These are phyloP conservation scores for Rattus rattus DNA, from an alignment of 2,113 vertebrate species.

Conservation along the genomic window DNA sequence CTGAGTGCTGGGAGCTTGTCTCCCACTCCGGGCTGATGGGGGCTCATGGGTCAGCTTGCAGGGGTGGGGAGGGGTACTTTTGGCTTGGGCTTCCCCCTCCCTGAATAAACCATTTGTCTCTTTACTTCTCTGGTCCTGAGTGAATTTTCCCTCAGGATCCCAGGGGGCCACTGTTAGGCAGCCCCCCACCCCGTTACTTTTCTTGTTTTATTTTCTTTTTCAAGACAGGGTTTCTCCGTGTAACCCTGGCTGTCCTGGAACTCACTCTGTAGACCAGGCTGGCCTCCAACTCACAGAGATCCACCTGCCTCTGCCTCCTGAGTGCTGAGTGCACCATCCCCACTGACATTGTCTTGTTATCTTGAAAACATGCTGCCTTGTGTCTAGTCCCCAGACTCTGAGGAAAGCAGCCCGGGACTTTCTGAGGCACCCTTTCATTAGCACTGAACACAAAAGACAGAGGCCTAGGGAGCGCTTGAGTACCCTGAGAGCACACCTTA, in stretches of 20 bases:
- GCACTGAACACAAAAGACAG: not conserved
- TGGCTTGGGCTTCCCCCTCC: conserved; percentile 25
- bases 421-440: not conserved
- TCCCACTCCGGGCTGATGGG: not conserved
- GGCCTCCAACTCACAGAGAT: not conserved
- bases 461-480: not conserved
- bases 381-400: not conserved
- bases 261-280: not conserved
- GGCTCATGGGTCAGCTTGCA: not conserved
- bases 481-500: not conserved
- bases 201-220: not conserved
- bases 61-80: not conserved
- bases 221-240: too few relatives aligned
- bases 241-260: not conserved
- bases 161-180: not conserved
- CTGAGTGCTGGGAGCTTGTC: not conserved
- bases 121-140: not conserved
- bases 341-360: not conserved
- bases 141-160: not conserved
- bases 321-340: not conserved
- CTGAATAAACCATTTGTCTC: conserved; percentile 67
- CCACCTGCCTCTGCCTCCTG: not conserved
- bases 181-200: too few relatives aligned
- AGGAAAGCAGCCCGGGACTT: not conserved
- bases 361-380: not conserved